A percentile compares a stretch with the other conserved stretches of the same genome.
These are phyloP conservation scores for Notarius lentiginosus DNA, from an alignment of 2,113 vertebrate species.

Conservation along the genomic window DNA sequence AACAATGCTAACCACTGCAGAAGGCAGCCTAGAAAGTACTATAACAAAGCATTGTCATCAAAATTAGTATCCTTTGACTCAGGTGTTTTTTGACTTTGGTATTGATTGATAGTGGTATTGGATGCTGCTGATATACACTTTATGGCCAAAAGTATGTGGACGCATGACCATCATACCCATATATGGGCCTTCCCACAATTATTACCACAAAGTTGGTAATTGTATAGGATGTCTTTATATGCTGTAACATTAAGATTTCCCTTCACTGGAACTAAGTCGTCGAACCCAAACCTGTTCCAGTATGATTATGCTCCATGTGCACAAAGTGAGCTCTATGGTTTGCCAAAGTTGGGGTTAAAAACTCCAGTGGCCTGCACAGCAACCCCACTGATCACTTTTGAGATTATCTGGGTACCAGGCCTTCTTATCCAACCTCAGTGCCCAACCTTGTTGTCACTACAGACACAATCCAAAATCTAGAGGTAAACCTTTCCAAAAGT, in stretches of 20 bases:
- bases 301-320: no score
- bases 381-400: neutral
- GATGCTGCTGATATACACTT: no score
- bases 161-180: no score
- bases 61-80: neutral
- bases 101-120: neutral
- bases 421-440: neutral
- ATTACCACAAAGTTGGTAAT: neutral
- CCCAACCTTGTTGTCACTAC: neutral
- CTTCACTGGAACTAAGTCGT: neutral
- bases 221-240: neutral
- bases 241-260: neutral
- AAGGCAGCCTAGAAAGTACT: neutral
- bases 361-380: neutral
- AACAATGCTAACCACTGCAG: no score
- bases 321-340: no score
- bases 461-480: neutral
- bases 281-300: no score
- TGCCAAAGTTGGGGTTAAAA: neutral
- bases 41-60: no score
- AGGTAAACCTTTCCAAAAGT: neutral
- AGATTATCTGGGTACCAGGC: neutral
- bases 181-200: no score
- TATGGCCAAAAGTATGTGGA: no score
- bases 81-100: neutral